These are phyloP conservation scores for Gallinago paraguaiae DNA, from an alignment of 2,113 vertebrate genomes.

Conservation along the genomic window DNA sequence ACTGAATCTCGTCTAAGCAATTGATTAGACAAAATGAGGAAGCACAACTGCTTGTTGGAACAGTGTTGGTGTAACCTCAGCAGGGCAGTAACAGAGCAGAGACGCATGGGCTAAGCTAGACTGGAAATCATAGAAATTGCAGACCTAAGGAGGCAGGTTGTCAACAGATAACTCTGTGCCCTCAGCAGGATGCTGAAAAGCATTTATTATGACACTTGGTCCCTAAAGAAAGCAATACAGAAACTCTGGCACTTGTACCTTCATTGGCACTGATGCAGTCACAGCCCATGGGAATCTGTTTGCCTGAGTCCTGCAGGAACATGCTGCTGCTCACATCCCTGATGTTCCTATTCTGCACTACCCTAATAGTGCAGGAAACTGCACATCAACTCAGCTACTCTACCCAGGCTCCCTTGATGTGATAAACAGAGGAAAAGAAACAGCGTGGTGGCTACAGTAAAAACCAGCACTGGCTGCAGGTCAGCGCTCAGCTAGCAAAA, in stretches of 20 bases:
- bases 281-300: accelerated
- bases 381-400: accelerated
- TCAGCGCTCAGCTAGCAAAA: background rate
- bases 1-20: background rate
- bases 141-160: background rate
- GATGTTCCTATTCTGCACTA: background rate
- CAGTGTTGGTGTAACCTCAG: background rate
- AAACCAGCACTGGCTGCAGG: background rate
- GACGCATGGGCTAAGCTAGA: background rate
- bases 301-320: background rate
- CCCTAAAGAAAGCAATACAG: background rate
- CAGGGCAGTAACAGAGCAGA: background rate
- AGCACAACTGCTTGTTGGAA: background rate
- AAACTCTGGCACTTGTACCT: background rate
- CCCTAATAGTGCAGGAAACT: background rate
- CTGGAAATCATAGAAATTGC: background rate
- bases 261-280: accelerated
- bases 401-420: background rate
- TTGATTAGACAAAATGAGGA: background rate
- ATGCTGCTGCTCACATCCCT: accelerated
- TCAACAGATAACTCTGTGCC: background rate
- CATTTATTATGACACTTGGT: background rate
- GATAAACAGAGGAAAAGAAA: background rate
- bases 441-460: background rate
- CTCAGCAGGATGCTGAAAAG: background rate